Base-by-base conservation (phyloP, 2,113 vertebrate species). In the Calypte anna region DNA sequence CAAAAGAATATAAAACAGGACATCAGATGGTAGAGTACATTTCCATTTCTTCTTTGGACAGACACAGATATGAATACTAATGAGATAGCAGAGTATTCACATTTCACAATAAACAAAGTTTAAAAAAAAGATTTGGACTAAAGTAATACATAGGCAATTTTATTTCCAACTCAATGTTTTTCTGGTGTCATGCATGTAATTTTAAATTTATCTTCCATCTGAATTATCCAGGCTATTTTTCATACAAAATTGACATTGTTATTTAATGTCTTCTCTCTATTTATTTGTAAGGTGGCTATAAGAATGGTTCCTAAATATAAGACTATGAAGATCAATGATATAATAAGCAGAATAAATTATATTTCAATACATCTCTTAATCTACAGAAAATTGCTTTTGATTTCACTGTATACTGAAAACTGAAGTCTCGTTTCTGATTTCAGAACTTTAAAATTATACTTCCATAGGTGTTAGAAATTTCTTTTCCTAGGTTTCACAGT, bases 251-350 rank as follows among this genome's bases (percentile, higher is more conserved):
- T 88, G 75, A 92, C 73, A 90, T 96, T 93, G 73, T 86, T 25
- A 86, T 94, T 95, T 92, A 86, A 90, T 95, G 31, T 86, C 14
- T 85, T 62, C 24, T 73, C 40, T 68, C 51, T 70, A 59, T 88
- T 90, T 23, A 90, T 96, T 92, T 86, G 43, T 83, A 86, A 95
- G 95, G 28, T 92, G 88, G 28, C 61, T 61, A 43, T 90, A 83
- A 90, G 92, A 95, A 92, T 78, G 59, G 31, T 7, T 86, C 27
- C 64, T 38, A 77, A 90, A 91, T 59, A 55, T n/a, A 88, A 70
- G 48, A 77, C 38, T 86, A 18, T 58, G 68, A 70, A 77, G 82
- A 74, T 81, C 88, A 94, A 80, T 83, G 51, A 73, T 36, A 40
- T 63, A 91, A 93, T 68, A 83, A 70, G 50, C 9, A 74, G 57